Evolutionary conservation across 2,888 invertebrate genomes (phyloP).

Genomic region (Parnassius glacialis): DNA sequence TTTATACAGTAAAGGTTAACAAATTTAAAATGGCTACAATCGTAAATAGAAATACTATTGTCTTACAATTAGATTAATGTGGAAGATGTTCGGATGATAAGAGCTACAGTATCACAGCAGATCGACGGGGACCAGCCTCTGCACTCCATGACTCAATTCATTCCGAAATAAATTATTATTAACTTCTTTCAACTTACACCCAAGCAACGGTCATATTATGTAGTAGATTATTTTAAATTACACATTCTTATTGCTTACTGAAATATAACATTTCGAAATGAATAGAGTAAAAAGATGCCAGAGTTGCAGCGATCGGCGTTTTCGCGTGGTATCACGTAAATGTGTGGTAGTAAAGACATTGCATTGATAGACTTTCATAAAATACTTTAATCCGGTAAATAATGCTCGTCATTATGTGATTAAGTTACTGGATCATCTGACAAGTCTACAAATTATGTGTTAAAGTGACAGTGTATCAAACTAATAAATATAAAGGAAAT

Average conservation of each 20-base stretch:
- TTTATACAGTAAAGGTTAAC: constrained; percentile 44
- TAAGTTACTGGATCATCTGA: no score
- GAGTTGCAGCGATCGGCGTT: constrained; percentile 11
- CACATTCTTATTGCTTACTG: no score
- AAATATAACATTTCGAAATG: neutral
- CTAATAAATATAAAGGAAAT: no score
- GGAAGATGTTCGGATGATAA: constrained; percentile 73
- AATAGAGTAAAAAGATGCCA: constrained; percentile 15
- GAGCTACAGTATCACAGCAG: constrained; percentile 79
- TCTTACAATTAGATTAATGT: constrained; percentile 74
- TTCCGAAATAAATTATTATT: constrained; percentile 13
- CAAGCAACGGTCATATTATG: no score
- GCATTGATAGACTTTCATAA: no score
- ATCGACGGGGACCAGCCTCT: constrained; percentile 62
- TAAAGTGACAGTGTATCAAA: no score
- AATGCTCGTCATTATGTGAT: no score
- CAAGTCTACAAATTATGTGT: no score
- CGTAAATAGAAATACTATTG: constrained; percentile 73
- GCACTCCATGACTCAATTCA: constrained; percentile 43
- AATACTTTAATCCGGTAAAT: no score
- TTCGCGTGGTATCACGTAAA: constrained; percentile 16
- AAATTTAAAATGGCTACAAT: constrained; percentile 56
- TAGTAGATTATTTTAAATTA: no score
- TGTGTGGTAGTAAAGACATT: no score
- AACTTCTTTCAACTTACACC: no score